Base-by-base conservation (phyloP, 2,888 invertebrate genomes). In the Odontomyia ornata region DNA sequence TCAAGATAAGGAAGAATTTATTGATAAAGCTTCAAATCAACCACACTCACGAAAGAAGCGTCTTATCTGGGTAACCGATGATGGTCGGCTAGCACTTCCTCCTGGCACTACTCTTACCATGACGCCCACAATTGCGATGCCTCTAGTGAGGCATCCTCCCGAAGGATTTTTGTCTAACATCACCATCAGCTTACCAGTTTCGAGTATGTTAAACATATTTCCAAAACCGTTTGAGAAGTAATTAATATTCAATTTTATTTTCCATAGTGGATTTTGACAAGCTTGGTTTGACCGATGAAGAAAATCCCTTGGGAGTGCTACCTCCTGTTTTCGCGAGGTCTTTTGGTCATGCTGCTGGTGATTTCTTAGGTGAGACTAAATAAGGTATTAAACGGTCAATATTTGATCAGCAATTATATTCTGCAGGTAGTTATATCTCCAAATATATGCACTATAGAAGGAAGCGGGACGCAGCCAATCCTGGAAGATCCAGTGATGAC, bases 131-230 rank as follows among this genome's bases (percentile, higher is more conserved):
- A 85, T 95, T 62, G 92, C 94, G 4, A 88, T 95, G 88, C 95
- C 95, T 11, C 91, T 95, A 82, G 93, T 95, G 2, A 88, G 95
- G 82, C 93, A 95, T 88, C 95, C 95, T 9, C 95, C 94, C 0
- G 92, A 93, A 83, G 95, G 95, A 73, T 95, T 95, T 85, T 89
- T 94, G 81, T 94, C 95, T 75, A 95, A 95, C 84, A 89, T 95
- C 88, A 92, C 94, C 27, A 90, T 95, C 83, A 93, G 93, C 86
- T 90, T 95, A 82, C 95, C 95, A 21, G 92, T 95, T 83, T 93
- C 94, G 83, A 94, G 95, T 95, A 87, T 91, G 93, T 91, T 62
- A 30, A 73, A 73, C 23, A 9, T 57, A 62, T 73, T 52, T 60
- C 9, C 52, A 5, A 52, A 18, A n/a, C n/a, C n/a, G n/a, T n/a